Percentiles rank a stretch among this genome's conserved stretches.
Evolutionary conservation across 1,140 invertebrate species (phyloP).

Genomic region (Laodelphax striatellus): DNA sequence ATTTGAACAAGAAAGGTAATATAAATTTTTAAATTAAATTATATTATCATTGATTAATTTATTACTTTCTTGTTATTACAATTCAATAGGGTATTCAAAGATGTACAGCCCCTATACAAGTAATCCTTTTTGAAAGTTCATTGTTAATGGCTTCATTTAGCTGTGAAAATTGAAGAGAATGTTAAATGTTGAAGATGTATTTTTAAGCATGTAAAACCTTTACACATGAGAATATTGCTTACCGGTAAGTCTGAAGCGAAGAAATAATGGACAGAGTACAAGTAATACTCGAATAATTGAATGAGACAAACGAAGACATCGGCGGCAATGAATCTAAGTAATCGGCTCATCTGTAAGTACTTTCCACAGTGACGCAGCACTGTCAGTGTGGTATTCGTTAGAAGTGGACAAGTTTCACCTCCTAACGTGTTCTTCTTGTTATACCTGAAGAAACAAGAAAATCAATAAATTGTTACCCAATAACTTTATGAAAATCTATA

Average conservation of each 20-base stretch:
- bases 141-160: no score
- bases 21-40: no score
- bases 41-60: no score
- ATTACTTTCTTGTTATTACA: no score
- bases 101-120: no score
- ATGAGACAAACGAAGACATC: slow-evolving; percentile 85
- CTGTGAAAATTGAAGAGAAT: no score
- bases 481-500: background rate
- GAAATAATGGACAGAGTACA: slow-evolving; percentile 81
- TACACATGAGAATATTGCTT: slow-evolving; percentile 25
- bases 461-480: no score
- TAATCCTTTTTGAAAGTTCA: no score
- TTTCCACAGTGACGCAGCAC: slow-evolving; percentile 86
- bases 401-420: slow-evolving; percentile 35
- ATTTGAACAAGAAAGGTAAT: no score
- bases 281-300: slow-evolving; percentile 92
- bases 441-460: background rate
- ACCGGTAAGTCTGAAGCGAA: slow-evolving; percentile 63
- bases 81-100: no score
- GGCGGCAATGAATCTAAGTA: slow-evolving; percentile 81
- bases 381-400: slow-evolving; percentile 89
- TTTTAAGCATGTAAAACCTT: no score
- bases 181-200: no score
- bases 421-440: background rate
- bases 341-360: slow-evolving; percentile 85